A percentile compares a stretch with the other conserved stretches of the same genome.
Conservation (phyloP, 1,140 invertebrate species). For the Leguminivora glycinivorella region DNA sequence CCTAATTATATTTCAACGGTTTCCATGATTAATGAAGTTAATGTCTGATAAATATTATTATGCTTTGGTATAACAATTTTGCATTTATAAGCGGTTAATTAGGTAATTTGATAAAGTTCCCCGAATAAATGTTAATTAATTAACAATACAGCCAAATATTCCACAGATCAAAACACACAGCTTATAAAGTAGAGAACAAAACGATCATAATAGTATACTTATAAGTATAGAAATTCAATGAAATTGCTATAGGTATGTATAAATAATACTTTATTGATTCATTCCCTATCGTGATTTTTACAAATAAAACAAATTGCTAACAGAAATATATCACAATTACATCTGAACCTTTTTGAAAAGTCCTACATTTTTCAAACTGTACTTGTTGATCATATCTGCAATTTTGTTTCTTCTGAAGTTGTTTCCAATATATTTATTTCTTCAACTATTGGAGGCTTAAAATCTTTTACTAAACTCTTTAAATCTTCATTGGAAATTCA, state of each 20-base stretch:
- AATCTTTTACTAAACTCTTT: too few species aligned
- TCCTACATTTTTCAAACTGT: background rate
- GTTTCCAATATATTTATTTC: background rate
- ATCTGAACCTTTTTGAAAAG: background rate
- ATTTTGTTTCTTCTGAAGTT: too few species aligned
- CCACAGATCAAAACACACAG: too few species aligned
- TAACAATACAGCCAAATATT: too few species aligned
- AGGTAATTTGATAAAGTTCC: too few species aligned
- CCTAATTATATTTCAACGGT: background rate
- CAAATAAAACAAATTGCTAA: background rate
- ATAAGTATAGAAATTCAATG: background rate
- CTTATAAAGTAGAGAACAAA: too few species aligned
- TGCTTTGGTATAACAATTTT: background rate
- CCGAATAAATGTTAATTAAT: too few species aligned
- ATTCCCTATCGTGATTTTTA: background rate
- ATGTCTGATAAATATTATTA: background rate
- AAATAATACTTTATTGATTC: constrained; percentile 10
- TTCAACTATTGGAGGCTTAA: background rate
- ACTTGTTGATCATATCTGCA: background rate
- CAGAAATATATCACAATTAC: background rate
- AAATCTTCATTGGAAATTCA: background rate
- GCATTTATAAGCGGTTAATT: background rate
- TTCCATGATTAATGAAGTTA: background rate
- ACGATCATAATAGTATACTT: too few species aligned
- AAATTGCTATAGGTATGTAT: background rate